A percentile compares a stretch with the other conserved stretches of the same genome.
These are phyloP conservation scores for Amphiprion clarkii DNA, from an alignment of 2,797 vertebrate genomes.

Conservation along the genomic window DNA sequence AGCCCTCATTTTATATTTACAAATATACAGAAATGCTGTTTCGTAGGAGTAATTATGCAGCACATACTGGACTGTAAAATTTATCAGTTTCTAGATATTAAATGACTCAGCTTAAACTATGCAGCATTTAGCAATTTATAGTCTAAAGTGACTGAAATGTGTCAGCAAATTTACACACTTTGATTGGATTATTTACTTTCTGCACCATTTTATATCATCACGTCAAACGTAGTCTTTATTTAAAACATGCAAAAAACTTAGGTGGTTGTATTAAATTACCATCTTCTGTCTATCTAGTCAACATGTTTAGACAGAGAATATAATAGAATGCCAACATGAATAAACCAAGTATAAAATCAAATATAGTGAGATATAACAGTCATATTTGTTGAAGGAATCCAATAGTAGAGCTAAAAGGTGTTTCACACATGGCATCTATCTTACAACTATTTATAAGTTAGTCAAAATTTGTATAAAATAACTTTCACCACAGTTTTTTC, in stretches of 20 bases:
- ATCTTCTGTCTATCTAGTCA: neutral
- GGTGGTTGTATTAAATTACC: neutral
- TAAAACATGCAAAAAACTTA: neutral
- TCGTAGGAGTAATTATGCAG: neutral
- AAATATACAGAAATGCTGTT: neutral
- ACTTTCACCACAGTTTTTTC: neutral
- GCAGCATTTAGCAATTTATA: neutral
- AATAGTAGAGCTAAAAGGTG: neutral
- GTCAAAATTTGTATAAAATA: neutral
- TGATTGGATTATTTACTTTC: neutral
- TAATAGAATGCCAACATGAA: neutral
- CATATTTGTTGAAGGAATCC: neutral
- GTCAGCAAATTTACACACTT: neutral
- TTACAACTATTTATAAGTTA: neutral
- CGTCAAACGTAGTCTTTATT: neutral
- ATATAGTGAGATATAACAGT: neutral
- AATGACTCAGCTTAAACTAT: neutral
- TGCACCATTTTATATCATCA: neutral
- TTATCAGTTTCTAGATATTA: neutral
- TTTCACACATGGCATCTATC: neutral
- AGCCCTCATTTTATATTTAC: neutral
- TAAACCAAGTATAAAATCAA: neutral
- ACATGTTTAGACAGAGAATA: neutral
- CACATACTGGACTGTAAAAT: neutral
- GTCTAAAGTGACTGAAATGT: neutral